Evolutionary conservation across 2,113 vertebrate genomes (phyloP).

Genomic region (Phalacrocorax brasilianus): DNA sequence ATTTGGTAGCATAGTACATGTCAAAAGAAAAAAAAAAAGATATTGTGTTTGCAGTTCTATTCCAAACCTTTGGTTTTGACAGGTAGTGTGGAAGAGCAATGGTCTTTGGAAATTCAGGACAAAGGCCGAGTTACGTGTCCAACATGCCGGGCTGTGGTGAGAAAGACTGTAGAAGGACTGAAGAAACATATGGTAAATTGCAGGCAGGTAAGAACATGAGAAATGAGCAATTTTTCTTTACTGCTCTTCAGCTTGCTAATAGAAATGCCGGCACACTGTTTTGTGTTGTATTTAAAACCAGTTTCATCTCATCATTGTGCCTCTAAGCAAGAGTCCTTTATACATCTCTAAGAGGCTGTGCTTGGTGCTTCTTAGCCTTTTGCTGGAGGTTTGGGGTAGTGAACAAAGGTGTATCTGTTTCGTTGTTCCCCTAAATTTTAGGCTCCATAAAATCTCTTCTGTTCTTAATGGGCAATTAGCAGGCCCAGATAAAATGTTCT

Average conservation of each 20-base stretch:
- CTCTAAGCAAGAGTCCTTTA: not conserved
- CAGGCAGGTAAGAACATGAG: constrained; percentile 75
- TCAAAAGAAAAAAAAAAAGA: rapidly evolving
- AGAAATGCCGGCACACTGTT: not conserved
- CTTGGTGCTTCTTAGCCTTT: not conserved
- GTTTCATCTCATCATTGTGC: not conserved
- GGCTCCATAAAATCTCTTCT: not conserved
- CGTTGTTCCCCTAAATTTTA: not conserved
- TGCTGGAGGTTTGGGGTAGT: not conserved
- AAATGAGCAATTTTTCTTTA: not conserved
- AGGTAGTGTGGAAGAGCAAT: constrained; percentile 90
- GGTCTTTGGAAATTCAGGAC: constrained; percentile 91
- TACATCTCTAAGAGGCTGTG: not conserved
- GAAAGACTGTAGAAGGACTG: constrained; percentile 93
- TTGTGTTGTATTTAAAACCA: not conserved
- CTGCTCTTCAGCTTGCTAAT: not conserved
- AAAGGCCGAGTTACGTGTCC: constrained; percentile 91
- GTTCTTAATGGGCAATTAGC: not conserved
- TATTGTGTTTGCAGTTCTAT: not conserved
- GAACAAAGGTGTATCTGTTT: not conserved
- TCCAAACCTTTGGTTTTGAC: constrained; percentile 22
- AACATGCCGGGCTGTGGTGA: constrained; percentile 89
- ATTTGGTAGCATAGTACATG: not conserved
- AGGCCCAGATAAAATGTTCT: not conserved
- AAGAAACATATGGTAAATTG: constrained; percentile 95